Base-by-base conservation (phyloP, 2,113 vertebrate genomes). In the Danionella cerebrum region DNA sequence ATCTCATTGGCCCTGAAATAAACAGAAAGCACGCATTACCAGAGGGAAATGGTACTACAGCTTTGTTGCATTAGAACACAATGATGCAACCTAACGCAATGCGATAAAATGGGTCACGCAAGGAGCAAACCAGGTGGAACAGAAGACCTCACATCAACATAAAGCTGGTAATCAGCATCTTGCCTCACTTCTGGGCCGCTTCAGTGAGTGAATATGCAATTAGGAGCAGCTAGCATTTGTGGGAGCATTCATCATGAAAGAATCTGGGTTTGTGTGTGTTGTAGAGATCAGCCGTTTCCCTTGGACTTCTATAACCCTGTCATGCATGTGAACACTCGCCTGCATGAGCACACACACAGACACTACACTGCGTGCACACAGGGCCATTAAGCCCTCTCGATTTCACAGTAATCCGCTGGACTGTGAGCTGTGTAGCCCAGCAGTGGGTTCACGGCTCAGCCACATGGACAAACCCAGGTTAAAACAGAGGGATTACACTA, bases 1-100 rank as follows among this genome's bases (percentile, higher is more conserved):
- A 91, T 90, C 80, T 92, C 90, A 73, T 89, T 85, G 55, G 88
- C 87, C 87, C 93, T 94, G 67, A 6, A 6, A 50, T 24, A 9
- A 76, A 55, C 70, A 18, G 6, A 73, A 48, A 24, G 25, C 13
- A 48, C 12, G 16, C 52, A 24, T 33, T 58, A 69, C 66, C 36
- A 13, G 25, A 25, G 16, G 11, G 21, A 33, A 21, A 10, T 2
- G 12, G 29, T 36, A 44, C 14, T 6, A 5, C 25, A 31, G 33
- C 14, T 65, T 48, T 24, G 31, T 65, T 65, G 47, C 44, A 65
- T 39, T 53, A 21, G 54, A 70, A 53, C 47, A 24, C 27, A 52
- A 38, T 54, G 51, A 45, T 53, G 57, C 48, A 62, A 70, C 19
- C 1, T 22, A 62, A 36, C 42, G 36, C 42, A 59, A 53, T 24